phyloP scores from a whole-genome alignment of 1,140 invertebrate genomes.

The Apocrypta bakeri region DNA sequence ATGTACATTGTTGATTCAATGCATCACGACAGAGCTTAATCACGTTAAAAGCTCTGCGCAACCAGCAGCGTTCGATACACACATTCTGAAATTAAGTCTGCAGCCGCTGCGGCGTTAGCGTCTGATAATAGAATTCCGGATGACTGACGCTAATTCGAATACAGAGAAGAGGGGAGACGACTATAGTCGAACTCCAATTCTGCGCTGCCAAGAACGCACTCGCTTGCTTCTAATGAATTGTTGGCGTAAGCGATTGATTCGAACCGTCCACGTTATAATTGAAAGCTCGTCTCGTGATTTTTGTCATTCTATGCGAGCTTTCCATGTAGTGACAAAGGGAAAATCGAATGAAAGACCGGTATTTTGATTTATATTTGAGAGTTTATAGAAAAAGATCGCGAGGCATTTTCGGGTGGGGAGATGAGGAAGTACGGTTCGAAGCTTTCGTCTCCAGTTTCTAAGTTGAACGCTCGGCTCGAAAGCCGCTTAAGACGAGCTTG shows the following conservation, averaged over 20 bases:
- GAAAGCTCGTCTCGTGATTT: constrained; percentile 39
- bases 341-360: not conserved
- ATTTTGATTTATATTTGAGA: not conserved
- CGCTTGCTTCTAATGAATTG: constrained; percentile 49
- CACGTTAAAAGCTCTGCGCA: constrained; percentile 11
- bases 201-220: constrained; percentile 18
- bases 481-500: constrained; percentile 58
- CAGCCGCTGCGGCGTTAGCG: not conserved
- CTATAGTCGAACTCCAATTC: constrained; percentile 44
- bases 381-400: not conserved
- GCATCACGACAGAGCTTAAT: not conserved
- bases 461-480: constrained; percentile 40
- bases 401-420: not conserved
- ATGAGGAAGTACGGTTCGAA: constrained; percentile 19
- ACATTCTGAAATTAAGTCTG: constrained; percentile 12
- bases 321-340: not conserved
- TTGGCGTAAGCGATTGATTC: constrained; percentile 59
- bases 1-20: too few species aligned
- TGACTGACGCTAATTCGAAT: constrained; percentile 57
- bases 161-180: constrained; percentile 46
- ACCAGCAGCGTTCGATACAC: not conserved
- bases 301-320: not conserved
- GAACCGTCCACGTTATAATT: constrained; percentile 58
- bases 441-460: constrained; percentile 21
- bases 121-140: constrained; percentile 54